These are phyloP conservation scores for Drosophila lacertosa DNA, from an alignment of 1,140 invertebrate genomes.

Conservation along the genomic window DNA sequence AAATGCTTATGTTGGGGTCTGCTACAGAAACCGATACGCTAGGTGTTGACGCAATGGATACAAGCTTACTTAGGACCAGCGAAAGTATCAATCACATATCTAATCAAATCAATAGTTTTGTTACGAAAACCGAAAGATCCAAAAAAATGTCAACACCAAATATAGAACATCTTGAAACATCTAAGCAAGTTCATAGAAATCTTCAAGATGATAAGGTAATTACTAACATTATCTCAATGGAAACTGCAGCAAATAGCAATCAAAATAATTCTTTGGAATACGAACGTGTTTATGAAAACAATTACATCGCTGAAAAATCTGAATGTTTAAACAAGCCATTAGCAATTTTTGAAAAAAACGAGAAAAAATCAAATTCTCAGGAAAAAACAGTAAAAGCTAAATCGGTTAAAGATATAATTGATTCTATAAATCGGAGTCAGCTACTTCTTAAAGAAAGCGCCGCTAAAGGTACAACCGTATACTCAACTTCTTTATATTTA, in stretches of 20 bases:
- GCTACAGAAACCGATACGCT: neutral
- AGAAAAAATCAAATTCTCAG: neutral
- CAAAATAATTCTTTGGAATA: neutral
- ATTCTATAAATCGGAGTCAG: conserved; percentile 82
- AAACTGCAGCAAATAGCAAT: neutral
- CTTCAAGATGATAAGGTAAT: neutral
- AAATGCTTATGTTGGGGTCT: neutral
- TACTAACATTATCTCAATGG: neutral
- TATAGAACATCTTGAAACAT: neutral
- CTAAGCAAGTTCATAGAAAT: neutral
- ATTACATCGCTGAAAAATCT: conserved; percentile 2
- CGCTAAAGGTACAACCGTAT: conserved; percentile 58
- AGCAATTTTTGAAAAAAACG: conserved; percentile 20
- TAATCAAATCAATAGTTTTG: neutral
- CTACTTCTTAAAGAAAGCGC: conserved; percentile 73
- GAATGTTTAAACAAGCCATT: conserved; percentile 16
- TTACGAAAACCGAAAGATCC: neutral
- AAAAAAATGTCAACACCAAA: neutral
- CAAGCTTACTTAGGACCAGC: neutral
- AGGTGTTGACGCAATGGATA: neutral
- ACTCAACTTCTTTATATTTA: conserved; percentile 47
- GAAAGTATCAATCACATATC: neutral
- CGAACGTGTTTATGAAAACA: neutral
- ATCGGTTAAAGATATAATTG: conserved; percentile 82
- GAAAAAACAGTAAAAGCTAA: conserved; percentile 42